Percentiles rank a stretch among this genome's conserved stretches.
These are phyloP conservation scores for Chionodraco myersi DNA, from an alignment of 2,113 vertebrate genomes.

Conservation along the genomic window DNA sequence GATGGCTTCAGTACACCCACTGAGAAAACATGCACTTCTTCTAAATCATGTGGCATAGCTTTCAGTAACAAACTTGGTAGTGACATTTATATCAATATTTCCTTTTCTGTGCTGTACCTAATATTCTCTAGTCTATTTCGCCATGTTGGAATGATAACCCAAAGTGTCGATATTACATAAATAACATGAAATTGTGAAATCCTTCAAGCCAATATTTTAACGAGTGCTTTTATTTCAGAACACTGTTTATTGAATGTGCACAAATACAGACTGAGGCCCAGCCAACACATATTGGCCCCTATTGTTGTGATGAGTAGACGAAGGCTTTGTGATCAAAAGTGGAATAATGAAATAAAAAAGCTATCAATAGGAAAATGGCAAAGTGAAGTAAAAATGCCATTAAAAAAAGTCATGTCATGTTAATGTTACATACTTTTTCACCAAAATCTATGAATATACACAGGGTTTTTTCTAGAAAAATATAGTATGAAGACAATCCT, in stretches of 20 bases:
- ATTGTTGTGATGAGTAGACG: not conserved
- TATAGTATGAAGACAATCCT: too few species aligned
- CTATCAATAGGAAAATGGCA: not conserved
- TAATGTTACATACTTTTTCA: too few species aligned
- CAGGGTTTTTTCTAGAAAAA: too few species aligned
- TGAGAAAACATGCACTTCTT: slow-evolving; percentile 32
- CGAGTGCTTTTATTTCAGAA: not conserved
- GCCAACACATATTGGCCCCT: not conserved
- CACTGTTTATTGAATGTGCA: not conserved
- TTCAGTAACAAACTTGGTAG: not conserved
- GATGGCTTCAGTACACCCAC: slow-evolving; percentile 41
- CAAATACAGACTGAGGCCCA: not conserved
- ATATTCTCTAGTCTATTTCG: not conserved
- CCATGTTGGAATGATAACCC: slow-evolving; percentile 13
- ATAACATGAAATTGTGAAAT: not conserved
- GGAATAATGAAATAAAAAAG: not conserved
- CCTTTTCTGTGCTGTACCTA: not conserved
- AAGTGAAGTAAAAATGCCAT: not conserved
- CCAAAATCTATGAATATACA: too few species aligned
- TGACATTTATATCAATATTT: not conserved
- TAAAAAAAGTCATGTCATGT: too few species aligned
- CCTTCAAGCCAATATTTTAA: not conserved
- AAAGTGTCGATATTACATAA: not conserved
- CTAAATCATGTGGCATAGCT: not conserved
- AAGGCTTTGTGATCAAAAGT: slow-evolving; percentile 7